phyloP scores from a whole-genome alignment of 2,113 vertebrate species.

The Pan troglodytes region NHGRI_mPanTro3-v2.1_pri NC_072401.2:95240501-95241000 shows the following conservation, averaged over 20 bases:
- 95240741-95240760: background rate
- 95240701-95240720: background rate
- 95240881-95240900: conserved; percentile 6
- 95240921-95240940: background rate
- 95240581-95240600: background rate
- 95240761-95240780: background rate
- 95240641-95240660: background rate
- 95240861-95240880: background rate
- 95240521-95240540: conserved; percentile 78
- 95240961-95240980: background rate
- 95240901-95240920: conserved; percentile 8
- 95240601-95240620: background rate
- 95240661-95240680: background rate
- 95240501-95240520: conserved; percentile 73
- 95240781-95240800: background rate
- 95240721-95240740: background rate
- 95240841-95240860: background rate
- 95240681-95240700: background rate
- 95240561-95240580: conserved; percentile 4
- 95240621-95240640: background rate
- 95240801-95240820: background rate
- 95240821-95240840: too few species aligned
- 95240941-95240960: background rate
- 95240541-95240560: conserved; percentile 66
- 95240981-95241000: background rate